These are phyloP conservation scores for Thumatha senex DNA, from an alignment of 2,888 invertebrate species.

Conservation along the genomic window DNA sequence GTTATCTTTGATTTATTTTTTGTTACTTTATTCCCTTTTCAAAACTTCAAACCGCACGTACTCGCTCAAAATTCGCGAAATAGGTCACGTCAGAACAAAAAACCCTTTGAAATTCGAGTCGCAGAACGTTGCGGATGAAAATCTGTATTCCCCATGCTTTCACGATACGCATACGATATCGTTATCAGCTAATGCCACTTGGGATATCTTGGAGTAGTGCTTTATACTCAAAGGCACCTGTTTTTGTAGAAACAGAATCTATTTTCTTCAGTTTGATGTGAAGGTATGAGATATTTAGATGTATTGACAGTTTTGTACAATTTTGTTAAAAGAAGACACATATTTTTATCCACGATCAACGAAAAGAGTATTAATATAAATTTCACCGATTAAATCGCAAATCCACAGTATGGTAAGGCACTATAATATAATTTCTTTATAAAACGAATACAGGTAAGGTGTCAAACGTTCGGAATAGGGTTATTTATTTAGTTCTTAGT, in stretches of 20 bases:
- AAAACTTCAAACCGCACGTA: conserved; percentile 3
- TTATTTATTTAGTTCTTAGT: too few species aligned
- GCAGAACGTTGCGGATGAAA: conserved; percentile 63
- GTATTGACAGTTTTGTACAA: background rate
- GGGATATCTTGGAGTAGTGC: conserved; percentile 71
- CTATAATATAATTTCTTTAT: too few species aligned
- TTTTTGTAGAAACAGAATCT: conserved; percentile 68
- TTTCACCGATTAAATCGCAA: too few species aligned
- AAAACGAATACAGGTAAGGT: too few species aligned
- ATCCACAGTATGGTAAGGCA: too few species aligned
- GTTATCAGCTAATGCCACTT: conserved; percentile 78
- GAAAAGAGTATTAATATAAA: too few species aligned
- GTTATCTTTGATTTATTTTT: background rate
- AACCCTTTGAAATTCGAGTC: conserved; percentile 78
- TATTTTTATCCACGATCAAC: too few species aligned
- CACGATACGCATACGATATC: conserved; percentile 78
- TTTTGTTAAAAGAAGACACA: background rate
- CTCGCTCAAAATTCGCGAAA: conserved; percentile 38
- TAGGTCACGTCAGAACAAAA: conserved; percentile 55
- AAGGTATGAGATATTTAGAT: conserved; percentile 5
- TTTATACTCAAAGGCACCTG: conserved; percentile 79
- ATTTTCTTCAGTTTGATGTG: conserved; percentile 39
- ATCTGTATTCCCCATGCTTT: conserved; percentile 80
- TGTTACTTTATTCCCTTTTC: background rate
- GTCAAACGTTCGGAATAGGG: too few species aligned